Evolutionary conservation across 2,797 vertebrate species (phyloP).

Genomic region (Sciurus vulgaris): DNA sequence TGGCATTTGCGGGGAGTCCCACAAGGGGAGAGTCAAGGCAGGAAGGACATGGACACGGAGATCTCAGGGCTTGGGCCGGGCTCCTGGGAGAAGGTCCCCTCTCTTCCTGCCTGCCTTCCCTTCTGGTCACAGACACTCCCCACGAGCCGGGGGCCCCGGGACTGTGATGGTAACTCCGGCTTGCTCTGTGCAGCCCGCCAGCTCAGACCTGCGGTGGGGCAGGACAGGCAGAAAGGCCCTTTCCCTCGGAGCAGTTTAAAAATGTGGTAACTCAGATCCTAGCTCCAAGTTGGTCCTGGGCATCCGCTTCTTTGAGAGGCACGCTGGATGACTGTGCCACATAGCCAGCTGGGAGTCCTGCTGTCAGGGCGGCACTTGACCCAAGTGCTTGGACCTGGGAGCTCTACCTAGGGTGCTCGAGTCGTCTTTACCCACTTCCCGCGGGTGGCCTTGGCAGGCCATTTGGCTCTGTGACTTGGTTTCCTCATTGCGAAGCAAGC

Average conservation of each 20-base stretch:
- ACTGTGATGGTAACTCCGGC: neutral
- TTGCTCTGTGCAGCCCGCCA: neutral
- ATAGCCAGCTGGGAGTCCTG: neutral
- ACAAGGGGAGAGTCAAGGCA: neutral
- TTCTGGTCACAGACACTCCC: neutral
- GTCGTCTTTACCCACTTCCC: neutral
- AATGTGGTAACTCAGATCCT: neutral
- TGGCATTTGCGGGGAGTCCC: neutral
- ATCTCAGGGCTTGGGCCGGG: neutral
- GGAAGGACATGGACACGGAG: neutral
- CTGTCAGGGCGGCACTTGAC: neutral
- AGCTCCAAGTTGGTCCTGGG: neutral
- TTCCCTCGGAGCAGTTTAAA: neutral
- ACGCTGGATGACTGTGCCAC: neutral
- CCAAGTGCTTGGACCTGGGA: neutral
- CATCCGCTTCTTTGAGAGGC: too few species aligned
- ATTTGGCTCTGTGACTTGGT: neutral
- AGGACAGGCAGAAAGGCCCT: neutral
- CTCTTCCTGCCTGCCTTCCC: neutral
- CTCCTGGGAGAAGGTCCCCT: neutral
- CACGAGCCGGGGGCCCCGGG: too few species aligned
- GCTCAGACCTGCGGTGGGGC: neutral
- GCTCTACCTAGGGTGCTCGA: neutral
- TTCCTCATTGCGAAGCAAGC: neutral
- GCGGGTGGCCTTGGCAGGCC: neutral